These are phyloP conservation scores for Tursiops truncatus DNA, from an alignment of 2,113 vertebrate genomes.

Conservation along the genomic window DNA sequence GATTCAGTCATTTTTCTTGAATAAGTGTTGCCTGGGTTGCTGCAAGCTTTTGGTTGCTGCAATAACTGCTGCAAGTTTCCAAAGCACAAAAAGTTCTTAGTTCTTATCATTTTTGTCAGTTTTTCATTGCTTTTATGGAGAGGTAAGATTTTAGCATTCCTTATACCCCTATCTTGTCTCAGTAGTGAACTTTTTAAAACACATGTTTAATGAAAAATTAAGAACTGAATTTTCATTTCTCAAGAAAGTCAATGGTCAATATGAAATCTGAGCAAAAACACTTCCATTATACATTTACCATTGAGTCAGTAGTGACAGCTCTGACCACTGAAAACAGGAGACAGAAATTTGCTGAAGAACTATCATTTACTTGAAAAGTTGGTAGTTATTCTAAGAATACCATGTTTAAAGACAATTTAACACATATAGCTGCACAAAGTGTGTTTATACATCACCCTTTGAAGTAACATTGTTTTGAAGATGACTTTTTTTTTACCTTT, in stretches of 20 bases:
- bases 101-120: background rate
- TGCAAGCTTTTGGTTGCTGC: background rate
- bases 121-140: background rate
- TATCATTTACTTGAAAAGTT: background rate
- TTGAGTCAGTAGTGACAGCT: background rate
- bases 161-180: background rate
- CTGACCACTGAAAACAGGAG: background rate
- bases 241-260: background rate
- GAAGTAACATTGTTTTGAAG: background rate
- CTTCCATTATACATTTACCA: background rate
- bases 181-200: background rate
- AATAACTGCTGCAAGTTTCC: background rate
- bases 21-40: background rate
- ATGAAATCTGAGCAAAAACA: background rate
- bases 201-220: constrained; percentile 32
- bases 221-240: constrained; percentile 17
- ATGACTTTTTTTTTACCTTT: background rate
- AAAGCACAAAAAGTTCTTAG: background rate
- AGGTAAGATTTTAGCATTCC: background rate
- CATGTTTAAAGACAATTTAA: background rate
- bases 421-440: background rate
- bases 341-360: constrained; percentile 22
- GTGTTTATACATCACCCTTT: background rate
- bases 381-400: background rate
- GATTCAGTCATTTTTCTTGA: background rate